phyloP scores from a whole-genome alignment of 2,797 vertebrate genomes.

The Eutrigla gurnardus region DNA sequence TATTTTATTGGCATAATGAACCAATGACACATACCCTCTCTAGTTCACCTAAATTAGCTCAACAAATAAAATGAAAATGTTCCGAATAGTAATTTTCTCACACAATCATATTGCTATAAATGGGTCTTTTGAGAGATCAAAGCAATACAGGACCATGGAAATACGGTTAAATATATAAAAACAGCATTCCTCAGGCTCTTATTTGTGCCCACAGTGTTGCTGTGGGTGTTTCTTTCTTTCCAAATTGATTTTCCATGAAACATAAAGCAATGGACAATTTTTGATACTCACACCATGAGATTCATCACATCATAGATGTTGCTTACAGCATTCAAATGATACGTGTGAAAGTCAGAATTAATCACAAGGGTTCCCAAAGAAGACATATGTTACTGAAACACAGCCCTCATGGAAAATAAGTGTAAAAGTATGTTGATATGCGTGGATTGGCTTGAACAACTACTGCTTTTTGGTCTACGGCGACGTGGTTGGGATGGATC shows the following conservation, averaged over 20 bases:
- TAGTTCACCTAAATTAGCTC: neutral
- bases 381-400: neutral
- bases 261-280: slow-evolving; percentile 21
- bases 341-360: slow-evolving; percentile 13
- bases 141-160: slow-evolving; percentile 6
- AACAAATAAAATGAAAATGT: neutral
- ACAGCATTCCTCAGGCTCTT: slow-evolving; percentile 18
- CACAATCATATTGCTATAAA: slow-evolving; percentile 9
- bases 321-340: slow-evolving; percentile 17
- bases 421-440: slow-evolving; percentile 16
- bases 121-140: slow-evolving; percentile 27
- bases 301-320: slow-evolving; percentile 1
- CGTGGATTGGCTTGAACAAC: neutral
- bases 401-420: slow-evolving; percentile 4
- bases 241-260: slow-evolving; percentile 29
- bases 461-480: no score
- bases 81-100: neutral
- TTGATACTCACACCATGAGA: neutral
- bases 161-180: slow-evolving; percentile 9
- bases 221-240: slow-evolving; percentile 10
- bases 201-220: neutral
- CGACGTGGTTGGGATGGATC: no score
- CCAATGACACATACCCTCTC: neutral
- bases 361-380: slow-evolving; percentile 16
- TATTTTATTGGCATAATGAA: neutral